phyloP scores from a whole-genome alignment of 1,140 invertebrate genomes.

The Ceratina calcarata region DNA sequence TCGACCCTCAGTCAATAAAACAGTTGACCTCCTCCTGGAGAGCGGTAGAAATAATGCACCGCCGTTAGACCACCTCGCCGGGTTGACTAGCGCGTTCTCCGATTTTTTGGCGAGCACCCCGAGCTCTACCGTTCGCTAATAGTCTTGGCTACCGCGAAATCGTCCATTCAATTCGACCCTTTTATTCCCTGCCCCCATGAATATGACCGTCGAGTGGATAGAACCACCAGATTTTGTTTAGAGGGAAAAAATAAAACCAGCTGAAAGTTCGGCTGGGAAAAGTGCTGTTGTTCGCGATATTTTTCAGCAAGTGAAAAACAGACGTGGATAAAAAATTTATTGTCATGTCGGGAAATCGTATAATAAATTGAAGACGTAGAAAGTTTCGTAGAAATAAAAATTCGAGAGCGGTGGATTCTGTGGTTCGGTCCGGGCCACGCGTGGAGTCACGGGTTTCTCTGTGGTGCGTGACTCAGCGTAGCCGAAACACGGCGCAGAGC shows the following conservation, averaged over 20 bases:
- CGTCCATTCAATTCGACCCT: constrained; percentile 14
- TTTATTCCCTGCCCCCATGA: background rate
- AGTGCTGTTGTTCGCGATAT: background rate
- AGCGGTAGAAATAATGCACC: constrained; percentile 53
- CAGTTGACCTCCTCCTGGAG: constrained; percentile 69
- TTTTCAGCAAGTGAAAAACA: no score
- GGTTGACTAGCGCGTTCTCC: constrained; percentile 36
- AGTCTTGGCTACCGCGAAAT: constrained; percentile 8
- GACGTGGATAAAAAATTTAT: no score
- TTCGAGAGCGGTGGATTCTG: background rate
- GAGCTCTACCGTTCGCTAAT: constrained; percentile 20
- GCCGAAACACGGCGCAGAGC: constrained; percentile 54
- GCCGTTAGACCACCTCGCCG: constrained; percentile 17
- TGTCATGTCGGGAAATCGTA: no score
- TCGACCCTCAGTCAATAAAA: constrained; percentile 69
- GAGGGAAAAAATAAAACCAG: background rate
- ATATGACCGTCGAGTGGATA: no score
- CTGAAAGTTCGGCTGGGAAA: background rate
- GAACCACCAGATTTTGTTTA: background rate
- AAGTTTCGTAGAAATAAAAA: no score
- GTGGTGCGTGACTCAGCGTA: constrained; percentile 62
- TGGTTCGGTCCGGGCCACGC: constrained; percentile 9
- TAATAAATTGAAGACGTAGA: no score
- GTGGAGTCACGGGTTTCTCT: constrained; percentile 42
- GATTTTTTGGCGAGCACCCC: constrained; percentile 53